phyloP scores from a whole-genome alignment of 1,140 invertebrate genomes.

The Trigoniulus corallinus region DNA sequence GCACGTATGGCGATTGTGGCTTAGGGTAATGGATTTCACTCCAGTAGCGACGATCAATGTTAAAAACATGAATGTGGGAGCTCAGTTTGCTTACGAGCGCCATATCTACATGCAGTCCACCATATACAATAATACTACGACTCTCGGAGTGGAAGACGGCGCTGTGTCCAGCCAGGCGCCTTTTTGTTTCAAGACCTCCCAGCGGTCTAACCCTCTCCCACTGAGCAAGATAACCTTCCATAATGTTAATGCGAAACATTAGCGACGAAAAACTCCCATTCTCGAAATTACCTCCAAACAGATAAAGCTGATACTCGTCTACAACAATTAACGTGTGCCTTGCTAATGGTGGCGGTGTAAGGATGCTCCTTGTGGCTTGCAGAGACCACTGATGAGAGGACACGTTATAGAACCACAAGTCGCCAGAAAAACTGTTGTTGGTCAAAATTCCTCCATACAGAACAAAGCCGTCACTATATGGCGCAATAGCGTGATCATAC shows the following conservation, averaged over 20 bases:
- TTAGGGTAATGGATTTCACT: constrained; percentile 60
- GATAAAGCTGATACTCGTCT: constrained; percentile 44
- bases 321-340: constrained; percentile 69
- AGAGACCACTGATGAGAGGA: constrained; percentile 50
- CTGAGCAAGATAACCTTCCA: constrained; percentile 7
- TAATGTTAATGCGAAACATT: constrained; percentile 22
- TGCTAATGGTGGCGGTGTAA: constrained; percentile 56
- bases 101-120: constrained; percentile 69
- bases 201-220: constrained; percentile 31
- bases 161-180: constrained; percentile 73
- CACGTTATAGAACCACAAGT: constrained; percentile 76
- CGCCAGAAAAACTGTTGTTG: constrained; percentile 60
- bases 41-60: constrained; percentile 60
- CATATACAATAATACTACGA: constrained; percentile 74
- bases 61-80: constrained; percentile 61
- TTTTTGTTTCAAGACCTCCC: constrained; percentile 66
- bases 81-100: constrained; percentile 32
- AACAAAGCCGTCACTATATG: constrained; percentile 47
- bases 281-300: constrained; percentile 66
- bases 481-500: constrained; percentile 64
- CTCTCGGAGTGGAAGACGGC: constrained; percentile 66
- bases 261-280: constrained; percentile 27
- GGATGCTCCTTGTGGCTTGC: constrained; percentile 42
- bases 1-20: constrained; percentile 50
- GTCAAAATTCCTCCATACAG: constrained; percentile 71